Conservation (phyloP, 2,888 invertebrate species). For the Plebejus argus region DNA sequence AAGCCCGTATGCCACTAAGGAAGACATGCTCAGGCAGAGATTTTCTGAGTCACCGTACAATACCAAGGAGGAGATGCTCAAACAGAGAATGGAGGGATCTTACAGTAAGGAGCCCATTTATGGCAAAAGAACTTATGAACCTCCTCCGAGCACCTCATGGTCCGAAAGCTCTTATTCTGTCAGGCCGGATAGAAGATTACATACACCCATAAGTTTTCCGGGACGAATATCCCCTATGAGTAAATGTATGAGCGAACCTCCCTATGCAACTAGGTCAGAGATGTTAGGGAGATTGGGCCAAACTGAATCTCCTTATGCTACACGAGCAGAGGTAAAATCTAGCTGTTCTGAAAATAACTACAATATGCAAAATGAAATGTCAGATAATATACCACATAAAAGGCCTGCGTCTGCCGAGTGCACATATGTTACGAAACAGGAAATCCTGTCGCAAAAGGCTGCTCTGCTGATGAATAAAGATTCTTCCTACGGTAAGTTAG, state of each 20-base stretch:
- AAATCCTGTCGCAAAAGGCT: conserved; percentile 76
- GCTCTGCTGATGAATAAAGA: conserved; percentile 73
- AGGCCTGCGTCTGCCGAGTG: conserved; percentile 74
- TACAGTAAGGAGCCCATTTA: conserved; percentile 65
- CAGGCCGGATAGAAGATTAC: conserved; percentile 68
- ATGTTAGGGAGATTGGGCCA: conserved; percentile 69
- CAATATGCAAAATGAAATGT: conserved; percentile 56
- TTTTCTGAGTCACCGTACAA: conserved; percentile 77
- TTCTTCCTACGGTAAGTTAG: conserved; percentile 63
- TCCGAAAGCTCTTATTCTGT: conserved; percentile 67
- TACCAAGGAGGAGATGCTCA: conserved; percentile 74
- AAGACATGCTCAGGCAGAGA: conserved; percentile 76
- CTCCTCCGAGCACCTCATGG: conserved; percentile 69
- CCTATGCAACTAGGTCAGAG: conserved; percentile 69
- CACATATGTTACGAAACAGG: conserved; percentile 75
- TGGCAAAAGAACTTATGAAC: conserved; percentile 72
- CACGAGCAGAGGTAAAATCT: conserved; percentile 67
- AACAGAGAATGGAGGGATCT: conserved; percentile 67
- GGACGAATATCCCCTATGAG: conserved; percentile 68
- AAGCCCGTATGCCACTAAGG: conserved; percentile 73
- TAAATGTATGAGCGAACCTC: conserved; percentile 76
- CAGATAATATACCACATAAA: conserved; percentile 58
- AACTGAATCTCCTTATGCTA: conserved; percentile 67
- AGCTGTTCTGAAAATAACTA: conserved; percentile 72
- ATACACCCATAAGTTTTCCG: conserved; percentile 66